phyloP scores from a whole-genome alignment of 2,888 invertebrate species.

The Cylloceria caligata region DNA sequence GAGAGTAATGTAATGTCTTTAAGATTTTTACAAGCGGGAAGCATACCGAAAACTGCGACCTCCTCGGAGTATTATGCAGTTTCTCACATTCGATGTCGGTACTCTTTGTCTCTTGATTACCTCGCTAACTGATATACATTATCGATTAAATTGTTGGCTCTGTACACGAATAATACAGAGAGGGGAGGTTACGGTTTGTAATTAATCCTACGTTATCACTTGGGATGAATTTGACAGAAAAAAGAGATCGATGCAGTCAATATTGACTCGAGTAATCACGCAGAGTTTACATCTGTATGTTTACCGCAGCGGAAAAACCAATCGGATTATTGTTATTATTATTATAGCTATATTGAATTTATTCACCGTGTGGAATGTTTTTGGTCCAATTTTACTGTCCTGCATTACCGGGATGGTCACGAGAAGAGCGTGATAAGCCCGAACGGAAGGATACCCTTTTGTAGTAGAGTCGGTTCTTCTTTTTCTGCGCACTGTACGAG shows the following conservation, averaged over 20 bases:
- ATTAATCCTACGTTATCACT: too few species aligned
- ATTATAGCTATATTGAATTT: too few species aligned
- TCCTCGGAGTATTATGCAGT: not conserved
- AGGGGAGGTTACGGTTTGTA: not conserved
- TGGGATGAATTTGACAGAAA: too few species aligned
- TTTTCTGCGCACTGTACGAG: constrained; percentile 27
- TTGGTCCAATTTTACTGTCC: not conserved
- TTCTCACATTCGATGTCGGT: not conserved
- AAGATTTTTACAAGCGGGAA: not conserved
- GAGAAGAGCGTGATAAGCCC: constrained; percentile 32
- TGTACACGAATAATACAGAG: not conserved
- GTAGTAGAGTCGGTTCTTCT: constrained; percentile 48
- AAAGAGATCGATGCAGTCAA: too few species aligned
- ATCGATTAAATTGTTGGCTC: not conserved
- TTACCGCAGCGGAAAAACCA: too few species aligned
- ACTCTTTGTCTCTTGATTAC: not conserved
- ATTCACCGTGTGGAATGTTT: too few species aligned
- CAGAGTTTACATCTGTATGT: not conserved
- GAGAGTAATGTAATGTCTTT: constrained; percentile 42
- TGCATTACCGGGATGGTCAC: constrained; percentile 20
- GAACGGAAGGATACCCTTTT: constrained; percentile 56
- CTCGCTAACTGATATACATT: not conserved
- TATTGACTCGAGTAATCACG: too few species aligned
- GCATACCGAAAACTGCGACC: not conserved
- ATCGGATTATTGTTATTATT: too few species aligned